These are phyloP conservation scores for Leptopterna dolabrata DNA, from an alignment of 2,888 invertebrate species.

Conservation along the genomic window DNA sequence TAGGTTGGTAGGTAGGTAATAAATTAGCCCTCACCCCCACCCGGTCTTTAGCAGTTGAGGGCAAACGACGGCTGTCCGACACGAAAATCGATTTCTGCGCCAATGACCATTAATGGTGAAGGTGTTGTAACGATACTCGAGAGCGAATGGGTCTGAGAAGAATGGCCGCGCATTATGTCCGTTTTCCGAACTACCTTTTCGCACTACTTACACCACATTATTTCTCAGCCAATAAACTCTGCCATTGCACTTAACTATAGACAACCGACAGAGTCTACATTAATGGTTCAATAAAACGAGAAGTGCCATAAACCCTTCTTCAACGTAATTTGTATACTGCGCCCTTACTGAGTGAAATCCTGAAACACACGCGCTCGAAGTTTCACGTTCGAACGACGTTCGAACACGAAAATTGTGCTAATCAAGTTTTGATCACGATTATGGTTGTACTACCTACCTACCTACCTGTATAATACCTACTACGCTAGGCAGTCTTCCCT, in stretches of 20 bases:
- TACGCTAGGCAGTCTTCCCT: no score
- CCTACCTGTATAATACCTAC: no score
- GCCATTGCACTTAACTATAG: conserved; percentile 14
- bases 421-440: no score
- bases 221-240: conserved; percentile 22
- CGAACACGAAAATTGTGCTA: no score
- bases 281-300: conserved; percentile 27
- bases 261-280: conserved; percentile 10
- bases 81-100: background rate
- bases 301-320: conserved; percentile 18
- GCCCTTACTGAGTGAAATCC: background rate
- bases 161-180: background rate
- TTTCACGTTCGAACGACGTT: no score
- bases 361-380: background rate
- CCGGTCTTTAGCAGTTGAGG: no score
- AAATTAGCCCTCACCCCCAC: no score
- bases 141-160: background rate
- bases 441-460: no score
- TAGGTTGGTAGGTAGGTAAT: no score
- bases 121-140: background rate
- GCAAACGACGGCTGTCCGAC: background rate
- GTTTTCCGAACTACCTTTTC: background rate
- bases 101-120: background rate
- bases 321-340: conserved; percentile 23
- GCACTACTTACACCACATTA: conserved; percentile 8